phyloP scores from a whole-genome alignment of 2,113 vertebrate species.

The Morphnarchus princeps region DNA sequence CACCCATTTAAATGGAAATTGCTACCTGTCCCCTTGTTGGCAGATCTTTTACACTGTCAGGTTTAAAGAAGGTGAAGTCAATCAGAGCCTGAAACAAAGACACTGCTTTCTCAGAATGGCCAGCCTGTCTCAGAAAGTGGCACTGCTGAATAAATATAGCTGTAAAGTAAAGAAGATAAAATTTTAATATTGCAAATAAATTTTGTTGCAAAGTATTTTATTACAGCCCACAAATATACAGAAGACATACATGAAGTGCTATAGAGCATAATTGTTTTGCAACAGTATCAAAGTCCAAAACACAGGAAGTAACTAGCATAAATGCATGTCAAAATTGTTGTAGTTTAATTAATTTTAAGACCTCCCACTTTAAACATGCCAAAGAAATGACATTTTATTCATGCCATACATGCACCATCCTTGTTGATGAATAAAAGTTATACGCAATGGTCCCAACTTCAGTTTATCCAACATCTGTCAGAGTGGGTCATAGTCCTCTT shows the following conservation, averaged over 20 bases:
- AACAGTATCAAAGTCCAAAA: neutral
- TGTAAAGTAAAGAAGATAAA: neutral
- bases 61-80: constrained; percentile 96
- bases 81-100: constrained; percentile 92
- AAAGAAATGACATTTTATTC: neutral
- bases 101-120: constrained; percentile 89
- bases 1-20: neutral
- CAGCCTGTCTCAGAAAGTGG: constrained; percentile 90
- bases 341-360: neutral
- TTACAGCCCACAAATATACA: neutral
- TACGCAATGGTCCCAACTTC: neutral
- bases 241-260: neutral
- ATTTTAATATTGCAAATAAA: neutral
- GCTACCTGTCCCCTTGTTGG: constrained; percentile 90
- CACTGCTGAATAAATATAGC: constrained; percentile 90
- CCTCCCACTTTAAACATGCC: neutral
- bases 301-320: neutral
- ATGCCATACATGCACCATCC: neutral
- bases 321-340: neutral
- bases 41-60: constrained; percentile 84
- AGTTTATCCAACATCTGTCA: neutral
- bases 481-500: neutral
- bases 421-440: neutral
- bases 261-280: neutral
- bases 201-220: neutral